Evolutionary conservation across 2,888 invertebrate species (phyloP).

Genomic region (Dasysyrphus tricinctus): DNA sequence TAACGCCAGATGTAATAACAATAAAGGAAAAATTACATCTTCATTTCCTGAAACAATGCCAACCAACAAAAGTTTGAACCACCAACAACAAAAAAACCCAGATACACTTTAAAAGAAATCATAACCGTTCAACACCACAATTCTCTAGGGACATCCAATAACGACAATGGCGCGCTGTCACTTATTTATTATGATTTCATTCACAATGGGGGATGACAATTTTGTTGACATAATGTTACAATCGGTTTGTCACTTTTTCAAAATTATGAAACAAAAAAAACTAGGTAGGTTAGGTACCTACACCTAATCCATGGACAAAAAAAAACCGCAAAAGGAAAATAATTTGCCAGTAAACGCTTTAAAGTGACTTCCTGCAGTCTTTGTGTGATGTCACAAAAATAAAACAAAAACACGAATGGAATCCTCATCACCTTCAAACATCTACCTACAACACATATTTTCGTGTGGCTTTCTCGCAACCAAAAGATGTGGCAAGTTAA

Average conservation of each 20-base stretch:
- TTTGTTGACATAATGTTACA: constrained; percentile 72
- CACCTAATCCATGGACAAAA: constrained; percentile 16
- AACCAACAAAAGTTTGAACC: neutral
- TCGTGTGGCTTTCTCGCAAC: constrained; percentile 32
- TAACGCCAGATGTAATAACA: constrained; percentile 73
- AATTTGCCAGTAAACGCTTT: constrained; percentile 75
- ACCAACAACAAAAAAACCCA: neutral
- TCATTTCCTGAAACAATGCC: constrained; percentile 60
- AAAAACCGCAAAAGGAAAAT: constrained; percentile 68
- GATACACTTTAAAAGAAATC: constrained; percentile 68
- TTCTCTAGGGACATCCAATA: constrained; percentile 41
- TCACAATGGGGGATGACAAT: constrained; percentile 29
- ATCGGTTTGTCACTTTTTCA: constrained; percentile 41
- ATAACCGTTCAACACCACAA: constrained; percentile 67
- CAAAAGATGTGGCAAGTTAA: constrained; percentile 56
- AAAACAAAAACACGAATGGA: constrained; percentile 66
- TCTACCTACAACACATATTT: constrained; percentile 23
- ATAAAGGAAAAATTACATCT: constrained; percentile 59
- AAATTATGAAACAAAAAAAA: neutral
- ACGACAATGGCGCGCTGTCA: constrained; percentile 54
- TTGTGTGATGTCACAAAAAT: constrained; percentile 32
- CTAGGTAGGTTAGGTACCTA: neutral
- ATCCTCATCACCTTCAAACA: constrained; percentile 41
- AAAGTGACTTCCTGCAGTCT: constrained; percentile 60
- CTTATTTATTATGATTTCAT: constrained; percentile 37